Evolutionary conservation across 2,797 vertebrate genomes (phyloP).

Genomic region (Vireo griseus): DNA sequence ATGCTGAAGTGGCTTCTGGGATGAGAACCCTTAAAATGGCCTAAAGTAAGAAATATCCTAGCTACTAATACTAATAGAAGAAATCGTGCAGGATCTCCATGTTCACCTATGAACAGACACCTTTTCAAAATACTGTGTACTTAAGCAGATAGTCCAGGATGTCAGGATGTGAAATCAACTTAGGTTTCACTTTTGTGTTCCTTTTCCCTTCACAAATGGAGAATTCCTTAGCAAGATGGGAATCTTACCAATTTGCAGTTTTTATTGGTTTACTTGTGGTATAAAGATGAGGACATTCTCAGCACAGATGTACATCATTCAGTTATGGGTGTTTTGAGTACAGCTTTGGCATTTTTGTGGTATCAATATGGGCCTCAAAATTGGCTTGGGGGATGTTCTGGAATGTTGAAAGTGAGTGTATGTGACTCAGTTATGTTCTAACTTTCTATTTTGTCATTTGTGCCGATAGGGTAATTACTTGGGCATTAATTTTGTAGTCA

Average conservation of each 20-base stretch:
- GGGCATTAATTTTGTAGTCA: not conserved
- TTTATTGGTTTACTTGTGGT: not conserved
- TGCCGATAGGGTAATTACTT: not conserved
- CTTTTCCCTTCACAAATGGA: not conserved
- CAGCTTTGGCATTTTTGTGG: not conserved
- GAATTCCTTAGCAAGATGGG: not conserved
- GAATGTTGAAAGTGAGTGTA: not conserved
- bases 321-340: not conserved
- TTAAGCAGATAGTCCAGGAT: not conserved
- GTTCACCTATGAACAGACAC: not conserved
- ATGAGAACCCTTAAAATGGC: not conserved
- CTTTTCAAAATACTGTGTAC: not conserved
- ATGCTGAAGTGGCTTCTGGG: not conserved
- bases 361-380: not conserved
- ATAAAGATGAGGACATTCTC: not conserved
- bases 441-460: not conserved
- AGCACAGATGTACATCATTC: not conserved
- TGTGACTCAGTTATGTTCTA: not conserved
- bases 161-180: not conserved
- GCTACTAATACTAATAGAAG: not conserved
- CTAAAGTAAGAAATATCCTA: not conserved
- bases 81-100: not conserved
- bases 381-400: not conserved
- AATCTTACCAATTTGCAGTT: not conserved
- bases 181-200: not conserved